Evolutionary conservation across 2,797 vertebrate species (phyloP).

Genomic region (Knipowitschia caucasica): DNA sequence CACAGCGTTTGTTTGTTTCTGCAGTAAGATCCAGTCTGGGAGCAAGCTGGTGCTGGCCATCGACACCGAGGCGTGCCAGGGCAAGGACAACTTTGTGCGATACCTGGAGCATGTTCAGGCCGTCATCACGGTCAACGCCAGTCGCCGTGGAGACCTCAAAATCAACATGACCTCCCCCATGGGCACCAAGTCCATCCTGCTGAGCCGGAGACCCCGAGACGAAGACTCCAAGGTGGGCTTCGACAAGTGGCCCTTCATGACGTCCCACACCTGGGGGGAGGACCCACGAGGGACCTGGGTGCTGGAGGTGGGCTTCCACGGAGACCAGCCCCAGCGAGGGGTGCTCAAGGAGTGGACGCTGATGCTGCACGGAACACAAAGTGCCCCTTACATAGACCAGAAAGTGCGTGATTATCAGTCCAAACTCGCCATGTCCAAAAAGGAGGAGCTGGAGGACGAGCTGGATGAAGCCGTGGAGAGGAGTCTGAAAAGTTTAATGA

Average conservation of each 20-base stretch:
- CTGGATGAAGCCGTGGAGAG: constrained; percentile 95
- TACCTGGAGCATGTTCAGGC: constrained; percentile 98
- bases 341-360: constrained; percentile 96
- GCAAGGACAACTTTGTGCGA: constrained; percentile 94
- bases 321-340: constrained; percentile 82
- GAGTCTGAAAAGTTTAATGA: constrained; percentile 93
- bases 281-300: constrained; percentile 94
- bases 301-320: constrained; percentile 89
- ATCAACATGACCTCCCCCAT: constrained; percentile 98
- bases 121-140: constrained; percentile 92
- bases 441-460: constrained; percentile 97
- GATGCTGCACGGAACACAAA: constrained; percentile 98
- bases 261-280: constrained; percentile 98
- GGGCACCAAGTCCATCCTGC: constrained; percentile 96
- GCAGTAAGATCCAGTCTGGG: constrained; percentile 88
- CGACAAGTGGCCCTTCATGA: constrained; percentile 99
- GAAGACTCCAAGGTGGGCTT: constrained; percentile 97
- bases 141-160: constrained; percentile 91
- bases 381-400: constrained; percentile 98
- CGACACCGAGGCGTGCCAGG: constrained; percentile 87
- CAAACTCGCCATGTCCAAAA: constrained; percentile 99
- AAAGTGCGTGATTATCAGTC: constrained; percentile 97
- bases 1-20: constrained; percentile 19
- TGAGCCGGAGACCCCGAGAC: constrained; percentile 93
- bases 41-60: constrained; percentile 87